Conservation (phyloP, 2,888 invertebrate species). For the Arge pagana region DNA sequence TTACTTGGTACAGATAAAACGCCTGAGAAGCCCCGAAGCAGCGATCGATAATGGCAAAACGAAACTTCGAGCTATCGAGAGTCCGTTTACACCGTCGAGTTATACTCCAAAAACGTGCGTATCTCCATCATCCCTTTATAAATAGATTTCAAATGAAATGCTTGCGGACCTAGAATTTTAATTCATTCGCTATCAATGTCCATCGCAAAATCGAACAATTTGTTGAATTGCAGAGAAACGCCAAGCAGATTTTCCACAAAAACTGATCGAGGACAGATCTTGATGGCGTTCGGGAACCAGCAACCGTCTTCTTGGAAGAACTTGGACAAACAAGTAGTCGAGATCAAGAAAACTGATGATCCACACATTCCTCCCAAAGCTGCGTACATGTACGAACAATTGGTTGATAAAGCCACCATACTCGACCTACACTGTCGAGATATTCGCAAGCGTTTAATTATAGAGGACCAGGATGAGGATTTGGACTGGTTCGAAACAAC, state of each 20-base stretch:
- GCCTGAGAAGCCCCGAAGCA: slow-evolving; percentile 39
- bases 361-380: slow-evolving; percentile 40
- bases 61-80: slow-evolving; percentile 34
- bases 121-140: neutral
- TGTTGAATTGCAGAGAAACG: slow-evolving; percentile 7
- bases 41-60: slow-evolving; percentile 27
- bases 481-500: slow-evolving; percentile 34
- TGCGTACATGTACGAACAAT: slow-evolving; percentile 50
- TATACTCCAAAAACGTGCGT: slow-evolving; percentile 30
- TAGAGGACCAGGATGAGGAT: no score
- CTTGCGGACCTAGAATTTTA: neutral
- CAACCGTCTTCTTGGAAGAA: slow-evolving; percentile 37
- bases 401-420: slow-evolving; percentile 38
- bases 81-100: slow-evolving; percentile 30
- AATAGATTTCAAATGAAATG: neutral
- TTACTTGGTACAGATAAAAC: slow-evolving; percentile 41
- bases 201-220: no score
- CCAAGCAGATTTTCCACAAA: slow-evolving; percentile 9
- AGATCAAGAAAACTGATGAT: slow-evolving; percentile 33
- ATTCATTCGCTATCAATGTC: no score
- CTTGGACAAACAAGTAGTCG: slow-evolving; percentile 22
- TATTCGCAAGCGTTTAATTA: neutral
- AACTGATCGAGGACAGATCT: no score
- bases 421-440: slow-evolving; percentile 35
- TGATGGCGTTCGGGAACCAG: no score